A percentile compares a stretch with the other conserved stretches of the same genome.
Evolutionary conservation across 1,140 invertebrate species (phyloP).

Genomic region (Bombus polaris): DNA sequence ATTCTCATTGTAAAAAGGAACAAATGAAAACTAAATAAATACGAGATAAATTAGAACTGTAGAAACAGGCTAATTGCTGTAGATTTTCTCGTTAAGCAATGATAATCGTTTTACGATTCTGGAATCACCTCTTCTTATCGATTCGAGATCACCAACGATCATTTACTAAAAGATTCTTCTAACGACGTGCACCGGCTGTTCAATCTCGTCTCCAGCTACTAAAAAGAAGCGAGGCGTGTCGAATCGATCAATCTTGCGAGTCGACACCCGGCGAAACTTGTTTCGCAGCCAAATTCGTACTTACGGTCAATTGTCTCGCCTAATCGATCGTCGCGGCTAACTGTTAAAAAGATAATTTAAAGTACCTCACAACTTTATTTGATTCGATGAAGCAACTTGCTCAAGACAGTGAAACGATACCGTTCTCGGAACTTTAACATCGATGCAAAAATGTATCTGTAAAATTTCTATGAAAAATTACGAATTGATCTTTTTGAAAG

Average conservation of each 20-base stretch:
- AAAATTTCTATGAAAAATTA: background rate
- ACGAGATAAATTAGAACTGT: no score
- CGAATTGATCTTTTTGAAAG: background rate
- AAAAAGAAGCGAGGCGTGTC: constrained; percentile 37
- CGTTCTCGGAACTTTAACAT: background rate
- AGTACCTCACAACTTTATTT: background rate
- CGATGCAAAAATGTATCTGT: background rate
- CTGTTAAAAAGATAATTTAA: constrained; percentile 24
- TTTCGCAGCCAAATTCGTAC: constrained; percentile 61
- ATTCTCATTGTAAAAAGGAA: no score
- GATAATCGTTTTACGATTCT: background rate
- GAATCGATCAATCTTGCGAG: constrained; percentile 59
- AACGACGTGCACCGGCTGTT: constrained; percentile 10
- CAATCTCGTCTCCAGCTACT: background rate
- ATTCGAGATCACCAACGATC: background rate
- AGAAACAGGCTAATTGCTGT: no score
- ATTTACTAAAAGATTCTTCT: background rate
- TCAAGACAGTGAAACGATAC: no score
- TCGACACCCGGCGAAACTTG: constrained; percentile 51
- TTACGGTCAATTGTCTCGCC: constrained; percentile 20
- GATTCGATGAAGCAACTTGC: background rate
- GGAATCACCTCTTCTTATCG: background rate
- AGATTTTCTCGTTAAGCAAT: no score
- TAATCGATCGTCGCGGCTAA: background rate
- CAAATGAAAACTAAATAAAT: no score